A percentile compares a stretch with the other conserved stretches of the same genome.
phyloP scores from a whole-genome alignment of 2,113 vertebrate genomes.

The Diphyllodes magnificus region DNA sequence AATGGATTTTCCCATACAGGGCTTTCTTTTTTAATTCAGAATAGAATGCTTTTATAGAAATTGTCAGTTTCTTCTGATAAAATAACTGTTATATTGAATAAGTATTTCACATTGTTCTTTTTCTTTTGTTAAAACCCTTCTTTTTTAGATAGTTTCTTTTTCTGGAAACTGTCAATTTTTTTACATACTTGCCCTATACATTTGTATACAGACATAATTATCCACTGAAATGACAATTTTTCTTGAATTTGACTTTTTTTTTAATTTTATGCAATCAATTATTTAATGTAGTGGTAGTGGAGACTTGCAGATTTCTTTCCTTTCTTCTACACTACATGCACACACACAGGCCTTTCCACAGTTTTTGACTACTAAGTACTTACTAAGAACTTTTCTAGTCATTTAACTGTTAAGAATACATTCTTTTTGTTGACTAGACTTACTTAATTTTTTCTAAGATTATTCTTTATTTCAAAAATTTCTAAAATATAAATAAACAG shows the following conservation, averaged over 20 bases:
- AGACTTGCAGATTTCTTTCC: neutral
- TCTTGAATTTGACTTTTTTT: neutral
- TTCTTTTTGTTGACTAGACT: neutral
- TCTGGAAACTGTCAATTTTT: neutral
- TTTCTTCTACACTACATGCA: neutral
- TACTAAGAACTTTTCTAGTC: neutral
- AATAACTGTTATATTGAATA: neutral
- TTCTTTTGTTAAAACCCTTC: neutral
- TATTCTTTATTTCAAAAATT: neutral
- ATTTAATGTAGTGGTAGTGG: neutral
- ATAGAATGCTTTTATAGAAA: neutral
- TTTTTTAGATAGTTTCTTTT: neutral
- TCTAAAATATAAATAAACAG: neutral
- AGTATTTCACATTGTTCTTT: neutral
- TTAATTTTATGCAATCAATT: neutral
- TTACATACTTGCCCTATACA: neutral
- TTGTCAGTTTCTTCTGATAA: neutral
- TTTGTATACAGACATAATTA: neutral
- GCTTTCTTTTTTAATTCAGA: neutral
- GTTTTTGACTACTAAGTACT: neutral
- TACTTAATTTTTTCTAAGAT: neutral
- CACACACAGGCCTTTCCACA: rapidly evolving
- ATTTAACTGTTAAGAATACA: neutral
- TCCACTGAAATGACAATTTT: neutral
- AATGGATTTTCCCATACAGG: neutral